Conservation (phyloP, 2,797 vertebrate species). For the Hyperoplus immaculatus region DNA sequence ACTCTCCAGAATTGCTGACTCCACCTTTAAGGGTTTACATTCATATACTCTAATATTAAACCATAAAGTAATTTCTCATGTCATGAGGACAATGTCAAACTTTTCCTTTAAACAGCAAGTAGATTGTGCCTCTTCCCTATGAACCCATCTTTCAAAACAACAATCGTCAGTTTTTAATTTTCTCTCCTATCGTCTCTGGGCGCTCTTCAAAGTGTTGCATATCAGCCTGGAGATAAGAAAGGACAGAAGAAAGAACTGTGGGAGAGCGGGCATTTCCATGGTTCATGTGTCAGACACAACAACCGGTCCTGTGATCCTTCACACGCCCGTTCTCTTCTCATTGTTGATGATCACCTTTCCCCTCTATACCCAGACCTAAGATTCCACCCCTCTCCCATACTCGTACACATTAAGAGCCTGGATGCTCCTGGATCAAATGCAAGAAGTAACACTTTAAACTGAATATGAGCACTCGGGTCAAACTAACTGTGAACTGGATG, state of each 20-base stretch:
- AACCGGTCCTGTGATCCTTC: conserved; percentile 62
- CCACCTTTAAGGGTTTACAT: not conserved
- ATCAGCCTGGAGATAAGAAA: conserved; percentile 75
- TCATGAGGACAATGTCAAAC: not conserved
- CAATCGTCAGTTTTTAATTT: conserved; percentile 60
- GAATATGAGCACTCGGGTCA: not conserved
- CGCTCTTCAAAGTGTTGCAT: conserved; percentile 74
- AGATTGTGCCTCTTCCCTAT: conserved; percentile 12
- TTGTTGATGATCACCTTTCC: conserved; percentile 53
- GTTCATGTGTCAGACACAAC: conserved; percentile 67
- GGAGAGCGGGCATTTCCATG: conserved; percentile 64
- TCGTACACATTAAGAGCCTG: conserved; percentile 17
- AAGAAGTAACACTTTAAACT: conserved; percentile 5
- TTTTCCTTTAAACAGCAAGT: conserved; percentile 8
- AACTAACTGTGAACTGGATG: too few species aligned
- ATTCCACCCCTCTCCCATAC: not conserved
- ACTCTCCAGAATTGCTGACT: too few species aligned
- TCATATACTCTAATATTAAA: conserved; percentile 5
- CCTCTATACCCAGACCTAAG: conserved; percentile 7
- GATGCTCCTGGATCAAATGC: conserved; percentile 13
- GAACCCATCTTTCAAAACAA: conserved; percentile 34
- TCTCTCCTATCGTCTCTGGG: conserved; percentile 50
- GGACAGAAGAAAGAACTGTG: conserved; percentile 58
- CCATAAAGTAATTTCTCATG: not conserved
- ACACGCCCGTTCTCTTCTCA: conserved; percentile 61